Base-by-base conservation (phyloP, 2,797 vertebrate genomes). In the Orientallactaga sibirica region DNA sequence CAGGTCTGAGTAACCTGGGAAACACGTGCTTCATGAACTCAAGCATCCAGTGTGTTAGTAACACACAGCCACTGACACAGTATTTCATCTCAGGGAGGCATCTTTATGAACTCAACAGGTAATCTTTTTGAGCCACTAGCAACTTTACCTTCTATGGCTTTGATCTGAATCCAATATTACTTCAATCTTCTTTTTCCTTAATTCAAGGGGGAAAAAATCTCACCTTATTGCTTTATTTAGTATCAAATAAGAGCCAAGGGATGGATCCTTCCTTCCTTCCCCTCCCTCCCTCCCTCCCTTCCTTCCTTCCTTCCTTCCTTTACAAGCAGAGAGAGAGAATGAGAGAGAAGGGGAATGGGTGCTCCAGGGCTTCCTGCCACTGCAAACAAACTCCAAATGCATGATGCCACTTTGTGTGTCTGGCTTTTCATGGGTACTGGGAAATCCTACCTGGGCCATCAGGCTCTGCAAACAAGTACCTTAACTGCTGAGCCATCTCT, bases 21-120 rank as follows among this genome's bases (percentile, higher is more conserved):
- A 99, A 99, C 97, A 99, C 99, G 0, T 99, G 99, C 96, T 99
- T 99, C 98, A 99, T 99, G 99, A 99, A 99, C 98, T 99, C 99
- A 88, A 99, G 99, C 92, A 99, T 99, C 97, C 99, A 99, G 97
- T 99, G 99, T 96, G 99, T 99, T 97, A 99, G 99, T 98, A 99
- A 99, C 97, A 99, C 99, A 2, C 99, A 99, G 93, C 99, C 99
- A 61, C 98, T 99, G 73, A 99, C 99, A 0, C 99, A 99, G 82
- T 99, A 99, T 97, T 99, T 99, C 98, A 99, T 99, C 98, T 99
- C 99, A 98, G 99, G 99, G 88, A 99, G 98, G 98, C 99, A 99
- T 93, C 99, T 99, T 80, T 99, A 99, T 79, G 99, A 99, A 97
- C 99, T 99, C 73, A 99, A 99, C 98, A 99, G 99, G 99, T 99